Conservation (phyloP, 2,113 vertebrate genomes). For the Nyctibius bracteatus region DNA sequence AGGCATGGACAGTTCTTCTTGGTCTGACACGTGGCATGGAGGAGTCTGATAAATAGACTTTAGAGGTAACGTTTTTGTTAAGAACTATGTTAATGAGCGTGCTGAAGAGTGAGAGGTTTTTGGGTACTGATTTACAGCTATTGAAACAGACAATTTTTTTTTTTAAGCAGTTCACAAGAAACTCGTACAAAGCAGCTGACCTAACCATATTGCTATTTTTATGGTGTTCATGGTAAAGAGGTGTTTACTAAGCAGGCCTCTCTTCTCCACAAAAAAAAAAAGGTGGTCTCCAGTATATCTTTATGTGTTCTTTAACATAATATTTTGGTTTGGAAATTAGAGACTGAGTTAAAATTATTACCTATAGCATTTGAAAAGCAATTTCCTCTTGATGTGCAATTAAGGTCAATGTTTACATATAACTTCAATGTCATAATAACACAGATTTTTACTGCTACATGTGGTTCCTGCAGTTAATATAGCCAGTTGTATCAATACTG, state of each 20-base stretch:
- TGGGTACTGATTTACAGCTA: neutral
- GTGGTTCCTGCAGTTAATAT: conserved; percentile 26
- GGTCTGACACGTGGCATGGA: neutral
- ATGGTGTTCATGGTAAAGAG: neutral
- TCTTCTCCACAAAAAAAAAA: neutral
- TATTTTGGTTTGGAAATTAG: conserved; percentile 14
- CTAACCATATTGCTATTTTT: neutral
- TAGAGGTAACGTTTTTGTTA: neutral
- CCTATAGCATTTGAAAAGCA: conserved; percentile 38
- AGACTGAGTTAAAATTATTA: conserved; percentile 13
- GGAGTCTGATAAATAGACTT: neutral
- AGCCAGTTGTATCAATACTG: conserved; percentile 38
- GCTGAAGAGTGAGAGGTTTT: neutral
- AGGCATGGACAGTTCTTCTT: neutral
- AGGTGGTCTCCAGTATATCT: neutral
- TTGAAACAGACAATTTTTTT: neutral
- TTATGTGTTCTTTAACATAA: neutral
- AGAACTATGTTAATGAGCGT: neutral
- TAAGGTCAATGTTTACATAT: conserved; percentile 38
- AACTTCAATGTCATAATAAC: conserved; percentile 31
- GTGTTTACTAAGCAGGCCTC: neutral
- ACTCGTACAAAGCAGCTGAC: neutral
- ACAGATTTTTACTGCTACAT: conserved; percentile 2
- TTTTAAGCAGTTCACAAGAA: neutral
- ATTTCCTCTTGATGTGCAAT: conserved; percentile 49